Evolutionary conservation across 30 jellyfish, hydroid and myxozoan species (phyloP).

Genomic region (Catostylus mosaicus): DNA sequence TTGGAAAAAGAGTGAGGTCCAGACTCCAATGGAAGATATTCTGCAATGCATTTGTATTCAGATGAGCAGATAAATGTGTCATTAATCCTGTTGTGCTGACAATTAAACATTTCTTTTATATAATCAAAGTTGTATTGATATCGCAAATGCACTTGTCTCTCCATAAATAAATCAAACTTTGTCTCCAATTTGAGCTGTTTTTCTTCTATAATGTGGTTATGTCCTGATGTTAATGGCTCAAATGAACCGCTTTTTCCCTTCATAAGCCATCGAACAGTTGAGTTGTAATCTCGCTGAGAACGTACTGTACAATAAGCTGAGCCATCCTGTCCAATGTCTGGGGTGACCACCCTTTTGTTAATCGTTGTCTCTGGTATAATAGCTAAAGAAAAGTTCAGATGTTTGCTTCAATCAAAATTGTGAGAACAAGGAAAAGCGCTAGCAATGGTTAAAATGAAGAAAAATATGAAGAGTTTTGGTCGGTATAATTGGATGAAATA

Average conservation of each 20-base stretch:
- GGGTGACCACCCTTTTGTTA: neutral
- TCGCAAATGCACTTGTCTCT: neutral
- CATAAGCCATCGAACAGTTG: constrained; percentile 1
- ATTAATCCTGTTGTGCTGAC: neutral
- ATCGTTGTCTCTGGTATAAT: neutral
- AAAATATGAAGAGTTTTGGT: no score
- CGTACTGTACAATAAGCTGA: constrained; percentile 23
- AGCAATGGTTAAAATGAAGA: no score
- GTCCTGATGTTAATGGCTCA: constrained; percentile 11
- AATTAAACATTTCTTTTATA: constrained; percentile 41
- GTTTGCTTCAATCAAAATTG: no score
- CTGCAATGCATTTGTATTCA: constrained; percentile 43
- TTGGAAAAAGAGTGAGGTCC: neutral
- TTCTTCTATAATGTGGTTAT: constrained; percentile 30
- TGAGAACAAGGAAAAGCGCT: neutral
- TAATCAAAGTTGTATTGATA: constrained; percentile 36
- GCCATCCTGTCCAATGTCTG: constrained; percentile 15
- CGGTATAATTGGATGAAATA: no score
- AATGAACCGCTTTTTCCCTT: constrained; percentile 9
- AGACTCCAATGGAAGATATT: neutral
- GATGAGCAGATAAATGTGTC: constrained; percentile 20
- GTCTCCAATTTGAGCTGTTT: neutral
- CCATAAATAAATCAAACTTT: neutral
- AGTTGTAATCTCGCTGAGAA: constrained; percentile 13
- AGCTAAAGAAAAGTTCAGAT: constrained; percentile 8